Conservation (phyloP, 2,113 vertebrate genomes). For the Thoracochromis brauschi region DNA sequence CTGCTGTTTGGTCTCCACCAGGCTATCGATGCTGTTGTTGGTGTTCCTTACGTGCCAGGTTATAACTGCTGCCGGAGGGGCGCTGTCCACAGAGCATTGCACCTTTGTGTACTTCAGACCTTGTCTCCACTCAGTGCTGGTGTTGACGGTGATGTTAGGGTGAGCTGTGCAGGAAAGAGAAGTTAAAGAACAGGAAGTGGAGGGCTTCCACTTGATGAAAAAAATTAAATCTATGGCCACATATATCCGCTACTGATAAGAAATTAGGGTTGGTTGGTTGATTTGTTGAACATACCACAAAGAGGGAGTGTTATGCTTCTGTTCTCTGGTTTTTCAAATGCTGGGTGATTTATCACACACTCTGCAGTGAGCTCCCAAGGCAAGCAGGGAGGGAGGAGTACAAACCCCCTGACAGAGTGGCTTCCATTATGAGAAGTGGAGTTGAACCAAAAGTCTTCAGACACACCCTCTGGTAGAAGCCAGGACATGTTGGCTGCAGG, state of each 20-base stretch:
- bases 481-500: slow-evolving; percentile 66
- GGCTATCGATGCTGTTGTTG: neutral
- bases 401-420: slow-evolving; percentile 49
- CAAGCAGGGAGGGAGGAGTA: slow-evolving; percentile 57
- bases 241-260: neutral
- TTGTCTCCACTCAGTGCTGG: slow-evolving; percentile 25
- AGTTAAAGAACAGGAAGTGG: neutral
- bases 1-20: neutral
- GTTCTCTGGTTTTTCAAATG: slow-evolving; percentile 34
- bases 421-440: slow-evolving; percentile 53
- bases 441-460: slow-evolving; percentile 36
- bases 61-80: slow-evolving; percentile 30
- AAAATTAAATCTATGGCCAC: neutral
- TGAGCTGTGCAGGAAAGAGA: slow-evolving; percentile 34
- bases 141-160: slow-evolving; percentile 40
- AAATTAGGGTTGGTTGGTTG: neutral
- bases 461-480: slow-evolving; percentile 52
- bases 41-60: slow-evolving; percentile 40
- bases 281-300: slow-evolving; percentile 59
- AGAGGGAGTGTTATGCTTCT: slow-evolving; percentile 48
- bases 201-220: neutral
- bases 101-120: slow-evolving; percentile 26
- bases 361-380: slow-evolving; percentile 36
- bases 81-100: slow-evolving; percentile 49
- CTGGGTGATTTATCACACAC: slow-evolving; percentile 63